Percentiles rank a stretch among this genome's conserved stretches.
These are phyloP conservation scores for Trichonephila clavipes DNA, from an alignment of 1,140 invertebrate species.

Conservation along the genomic window DNA sequence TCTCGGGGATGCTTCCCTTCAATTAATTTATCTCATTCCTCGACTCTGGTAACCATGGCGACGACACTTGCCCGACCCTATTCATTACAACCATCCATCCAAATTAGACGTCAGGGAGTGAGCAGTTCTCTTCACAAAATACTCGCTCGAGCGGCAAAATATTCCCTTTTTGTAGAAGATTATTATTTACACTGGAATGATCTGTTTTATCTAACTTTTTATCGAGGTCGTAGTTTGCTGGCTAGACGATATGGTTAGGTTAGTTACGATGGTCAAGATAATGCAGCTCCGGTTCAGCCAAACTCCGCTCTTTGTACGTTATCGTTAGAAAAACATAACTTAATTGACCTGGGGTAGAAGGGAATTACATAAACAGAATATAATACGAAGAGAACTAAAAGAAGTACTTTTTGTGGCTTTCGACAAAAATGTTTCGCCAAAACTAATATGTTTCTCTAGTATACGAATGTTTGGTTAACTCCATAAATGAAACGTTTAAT, in stretches of 20 bases:
- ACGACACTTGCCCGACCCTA: constrained; percentile 14
- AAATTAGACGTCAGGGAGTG: neutral
- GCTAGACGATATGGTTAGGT: neutral
- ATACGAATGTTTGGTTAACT: no score
- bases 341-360: no score
- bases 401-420: no score
- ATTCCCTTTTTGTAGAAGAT: neutral
- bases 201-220: neutral
- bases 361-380: no score
- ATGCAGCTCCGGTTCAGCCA: neutral
- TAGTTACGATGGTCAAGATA: neutral
- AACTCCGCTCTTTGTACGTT: no score
- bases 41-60: neutral
- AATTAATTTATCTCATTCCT: constrained; percentile 13
- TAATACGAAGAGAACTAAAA: no score
- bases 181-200: neutral
- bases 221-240: neutral
- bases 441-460: no score
- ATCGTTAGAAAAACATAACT: no score
- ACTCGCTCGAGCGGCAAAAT: neutral
- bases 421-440: no score
- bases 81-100: constrained; percentile 15
- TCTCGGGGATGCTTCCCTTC: neutral
- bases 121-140: neutral
- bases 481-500: no score